A percentile compares a stretch with the other conserved stretches of the same genome.
Conservation (phyloP, 2,797 vertebrate genomes). For the Lagorchestes hirsutus region DNA sequence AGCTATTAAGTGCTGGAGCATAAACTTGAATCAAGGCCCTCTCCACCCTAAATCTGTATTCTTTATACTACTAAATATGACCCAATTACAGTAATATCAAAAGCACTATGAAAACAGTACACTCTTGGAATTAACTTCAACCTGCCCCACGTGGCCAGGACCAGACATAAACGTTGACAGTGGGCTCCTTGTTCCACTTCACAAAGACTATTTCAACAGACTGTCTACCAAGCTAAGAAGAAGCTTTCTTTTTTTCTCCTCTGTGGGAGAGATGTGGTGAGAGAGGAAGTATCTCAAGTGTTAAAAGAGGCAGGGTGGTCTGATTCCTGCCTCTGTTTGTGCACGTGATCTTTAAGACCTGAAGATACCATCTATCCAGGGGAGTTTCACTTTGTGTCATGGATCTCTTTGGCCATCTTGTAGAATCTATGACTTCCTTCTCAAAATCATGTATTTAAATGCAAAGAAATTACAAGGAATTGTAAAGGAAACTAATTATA, state of each 20-base stretch:
- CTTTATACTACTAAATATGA: background rate
- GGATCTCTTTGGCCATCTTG: background rate
- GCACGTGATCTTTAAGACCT: background rate
- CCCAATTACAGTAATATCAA: background rate
- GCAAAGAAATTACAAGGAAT: background rate
- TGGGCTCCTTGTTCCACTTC: background rate
- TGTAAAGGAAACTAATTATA: background rate
- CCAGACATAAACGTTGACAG: background rate
- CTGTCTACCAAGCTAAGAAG: background rate
- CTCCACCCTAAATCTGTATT: background rate
- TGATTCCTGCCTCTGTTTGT: background rate
- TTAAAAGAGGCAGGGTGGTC: background rate
- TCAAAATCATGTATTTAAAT: background rate
- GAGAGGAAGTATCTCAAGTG: background rate
- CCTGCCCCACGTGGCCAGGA: background rate
- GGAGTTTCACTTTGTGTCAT: background rate
- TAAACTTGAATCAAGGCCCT: background rate
- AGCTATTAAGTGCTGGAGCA: background rate
- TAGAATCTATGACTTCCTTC: background rate
- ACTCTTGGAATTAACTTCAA: background rate
- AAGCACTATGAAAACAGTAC: background rate
- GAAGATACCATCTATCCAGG: background rate
- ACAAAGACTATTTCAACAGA: background rate
- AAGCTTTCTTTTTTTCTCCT: background rate
- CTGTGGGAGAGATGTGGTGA: background rate